These are phyloP conservation scores for Diaperis boleti DNA, from an alignment of 2,888 invertebrate genomes.

Conservation along the genomic window DNA sequence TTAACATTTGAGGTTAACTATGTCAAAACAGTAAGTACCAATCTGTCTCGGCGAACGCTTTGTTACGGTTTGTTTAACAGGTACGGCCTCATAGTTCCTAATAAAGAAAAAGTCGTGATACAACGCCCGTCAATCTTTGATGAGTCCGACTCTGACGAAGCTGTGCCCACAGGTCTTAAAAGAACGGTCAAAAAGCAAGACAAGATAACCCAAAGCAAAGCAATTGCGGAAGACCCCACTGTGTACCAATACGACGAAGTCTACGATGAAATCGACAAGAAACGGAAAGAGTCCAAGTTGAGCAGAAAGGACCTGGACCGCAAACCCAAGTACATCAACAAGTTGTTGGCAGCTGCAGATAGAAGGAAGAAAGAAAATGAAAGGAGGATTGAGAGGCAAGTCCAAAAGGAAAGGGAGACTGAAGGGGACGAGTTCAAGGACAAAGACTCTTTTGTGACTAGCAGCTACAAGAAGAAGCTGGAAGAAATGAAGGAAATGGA, in stretches of 20 bases:
- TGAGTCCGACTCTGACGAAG: constrained; percentile 65
- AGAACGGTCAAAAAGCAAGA: constrained; percentile 61
- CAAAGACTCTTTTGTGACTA: constrained; percentile 96
- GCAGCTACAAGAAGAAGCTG: constrained; percentile 92
- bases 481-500: constrained; percentile 89
- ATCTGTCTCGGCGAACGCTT: too few relatives aligned
- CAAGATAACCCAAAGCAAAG: constrained; percentile 79
- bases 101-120: constrained; percentile 69
- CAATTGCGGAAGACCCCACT: constrained; percentile 91
- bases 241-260: constrained; percentile 97
- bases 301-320: constrained; percentile 74
- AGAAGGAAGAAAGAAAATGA: constrained; percentile 92
- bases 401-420: constrained; percentile 93
- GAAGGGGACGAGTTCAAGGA: constrained; percentile 91
- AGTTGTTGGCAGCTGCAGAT: constrained; percentile 86
- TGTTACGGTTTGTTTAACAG: too few relatives aligned
- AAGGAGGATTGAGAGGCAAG: constrained; percentile 86
- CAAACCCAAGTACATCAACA: constrained; percentile 90
- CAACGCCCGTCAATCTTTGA: constrained; percentile 76
- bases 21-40: background rate
- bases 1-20: background rate
- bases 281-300: constrained; percentile 76
- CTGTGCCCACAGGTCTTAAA: constrained; percentile 65
- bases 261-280: constrained; percentile 89
- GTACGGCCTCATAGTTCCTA: constrained; percentile 81